These are phyloP conservation scores for Athrips mouffetella DNA, from an alignment of 2,888 invertebrate species.

Conservation along the genomic window DNA sequence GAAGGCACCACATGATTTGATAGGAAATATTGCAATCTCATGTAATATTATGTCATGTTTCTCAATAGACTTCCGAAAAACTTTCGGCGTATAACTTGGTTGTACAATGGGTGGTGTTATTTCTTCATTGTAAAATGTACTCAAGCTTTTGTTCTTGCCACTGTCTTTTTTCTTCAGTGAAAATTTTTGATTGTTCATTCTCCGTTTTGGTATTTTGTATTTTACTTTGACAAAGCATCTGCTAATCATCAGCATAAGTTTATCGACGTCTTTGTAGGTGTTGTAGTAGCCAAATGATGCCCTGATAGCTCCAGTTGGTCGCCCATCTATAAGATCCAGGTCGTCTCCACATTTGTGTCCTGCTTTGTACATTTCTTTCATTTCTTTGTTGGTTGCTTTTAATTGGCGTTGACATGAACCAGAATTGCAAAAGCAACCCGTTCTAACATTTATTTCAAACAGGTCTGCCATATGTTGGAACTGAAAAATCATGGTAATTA, in stretches of 20 bases:
- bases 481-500: too few relatives aligned
- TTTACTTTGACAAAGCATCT: conserved; percentile 82
- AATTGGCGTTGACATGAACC: conserved; percentile 94
- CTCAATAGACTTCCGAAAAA: not conserved
- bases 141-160: not conserved
- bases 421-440: conserved; percentile 98
- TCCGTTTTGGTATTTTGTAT: conserved; percentile 49
- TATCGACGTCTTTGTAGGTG: conserved; percentile 83
- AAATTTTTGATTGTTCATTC: conserved; percentile 18
- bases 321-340: conserved; percentile 88
- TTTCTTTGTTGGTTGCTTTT: conserved; percentile 80
- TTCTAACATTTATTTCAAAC: conserved; percentile 90
- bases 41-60: conserved; percentile 39
- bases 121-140: not conserved
- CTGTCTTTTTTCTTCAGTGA: not conserved
- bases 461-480: conserved; percentile 93
- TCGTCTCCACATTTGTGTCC: conserved; percentile 96
- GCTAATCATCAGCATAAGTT: conserved; percentile 84
- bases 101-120: too few relatives aligned
- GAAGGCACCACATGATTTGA: conserved; percentile 93
- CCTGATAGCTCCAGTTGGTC: conserved; percentile 94
- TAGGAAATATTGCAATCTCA: conserved; percentile 84
- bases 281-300: conserved; percentile 97
- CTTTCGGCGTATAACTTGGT: too few relatives aligned
- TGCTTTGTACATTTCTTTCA: conserved; percentile 87